These are phyloP conservation scores for Euplagia quadripunctaria DNA, from an alignment of 2,888 invertebrate genomes.

Conservation along the genomic window DNA sequence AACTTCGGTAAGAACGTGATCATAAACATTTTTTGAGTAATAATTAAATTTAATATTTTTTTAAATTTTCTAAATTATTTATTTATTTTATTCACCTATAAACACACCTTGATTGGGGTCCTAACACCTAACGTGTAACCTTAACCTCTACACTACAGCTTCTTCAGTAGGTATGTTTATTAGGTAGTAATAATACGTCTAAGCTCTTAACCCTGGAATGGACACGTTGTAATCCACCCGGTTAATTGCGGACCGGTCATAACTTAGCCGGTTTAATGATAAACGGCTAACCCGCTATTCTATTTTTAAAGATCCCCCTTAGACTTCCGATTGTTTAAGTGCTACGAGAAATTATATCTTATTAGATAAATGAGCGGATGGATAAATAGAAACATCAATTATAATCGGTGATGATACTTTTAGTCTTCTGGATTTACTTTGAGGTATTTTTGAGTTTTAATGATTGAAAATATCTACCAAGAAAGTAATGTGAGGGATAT, in stretches of 20 bases:
- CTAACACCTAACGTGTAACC: too few relatives aligned
- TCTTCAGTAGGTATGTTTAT: too few relatives aligned
- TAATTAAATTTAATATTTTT: too few relatives aligned
- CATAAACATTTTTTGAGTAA: too few relatives aligned
- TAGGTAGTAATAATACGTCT: constrained; percentile 14
- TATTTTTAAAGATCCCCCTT: constrained; percentile 43
- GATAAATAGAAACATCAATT: neutral
- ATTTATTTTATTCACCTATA: too few relatives aligned
- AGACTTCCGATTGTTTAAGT: constrained; percentile 34
- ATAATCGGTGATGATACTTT: neutral
- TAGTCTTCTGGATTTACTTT: neutral
- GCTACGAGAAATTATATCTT: constrained; percentile 29
- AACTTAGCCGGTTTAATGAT: constrained; percentile 50
- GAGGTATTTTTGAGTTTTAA: neutral
- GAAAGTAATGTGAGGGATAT: neutral
- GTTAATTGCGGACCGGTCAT: constrained; percentile 45
- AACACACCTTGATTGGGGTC: too few relatives aligned
- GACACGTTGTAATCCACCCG: constrained; percentile 32
- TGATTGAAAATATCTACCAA: neutral
- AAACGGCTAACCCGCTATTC: constrained; percentile 26
- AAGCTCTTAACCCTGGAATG: constrained; percentile 39
- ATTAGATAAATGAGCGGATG: neutral
- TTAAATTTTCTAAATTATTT: too few relatives aligned
- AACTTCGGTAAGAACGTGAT: too few relatives aligned
- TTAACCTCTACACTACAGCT: too few relatives aligned